Conservation (phyloP, 2,888 invertebrate species). For the Epinotia nisella region DNA sequence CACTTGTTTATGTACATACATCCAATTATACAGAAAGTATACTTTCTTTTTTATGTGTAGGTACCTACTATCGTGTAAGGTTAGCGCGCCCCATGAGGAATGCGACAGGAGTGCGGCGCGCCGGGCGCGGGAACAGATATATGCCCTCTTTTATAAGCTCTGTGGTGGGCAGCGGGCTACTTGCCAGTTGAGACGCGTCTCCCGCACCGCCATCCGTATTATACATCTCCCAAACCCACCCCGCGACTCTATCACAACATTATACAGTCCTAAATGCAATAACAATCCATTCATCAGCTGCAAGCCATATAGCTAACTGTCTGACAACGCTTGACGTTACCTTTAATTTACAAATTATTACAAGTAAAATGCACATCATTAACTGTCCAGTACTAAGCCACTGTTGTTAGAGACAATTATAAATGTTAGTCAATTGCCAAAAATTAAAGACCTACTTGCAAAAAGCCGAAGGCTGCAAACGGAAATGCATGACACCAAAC, state of each 20-base stretch:
- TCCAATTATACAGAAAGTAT: conserved; percentile 60
- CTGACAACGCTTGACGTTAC: conserved; percentile 54
- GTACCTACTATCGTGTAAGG: conserved; percentile 78
- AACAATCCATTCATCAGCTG: conserved; percentile 30
- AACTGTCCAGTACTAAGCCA: conserved; percentile 48
- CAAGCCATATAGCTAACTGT: conserved; percentile 46
- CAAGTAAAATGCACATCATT: conserved; percentile 58
- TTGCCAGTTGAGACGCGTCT: conserved; percentile 65
- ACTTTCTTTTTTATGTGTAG: conserved; percentile 67
- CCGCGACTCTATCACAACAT: conserved; percentile 49
- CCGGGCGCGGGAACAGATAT: conserved; percentile 77
- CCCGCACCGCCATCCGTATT: conserved; percentile 49
- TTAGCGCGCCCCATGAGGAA: conserved; percentile 84
- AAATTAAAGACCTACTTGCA: background rate
- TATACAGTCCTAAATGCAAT: conserved; percentile 52
- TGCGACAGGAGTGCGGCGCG: conserved; percentile 77
- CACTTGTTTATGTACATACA: conserved; percentile 65
- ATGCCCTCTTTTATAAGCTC: conserved; percentile 82
- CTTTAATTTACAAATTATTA: conserved; percentile 69
- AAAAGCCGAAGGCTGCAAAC: background rate
- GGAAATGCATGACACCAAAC: too few relatives aligned
- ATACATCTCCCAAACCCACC: conserved; percentile 32
- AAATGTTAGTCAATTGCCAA: conserved; percentile 1
- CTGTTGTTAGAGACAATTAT: conserved; percentile 7
- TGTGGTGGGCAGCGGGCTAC: conserved; percentile 73